A percentile compares a stretch with the other conserved stretches of the same genome.
Conservation (phyloP, 2,888 invertebrate species). For the Rhaphigaster nebulosa region DNA sequence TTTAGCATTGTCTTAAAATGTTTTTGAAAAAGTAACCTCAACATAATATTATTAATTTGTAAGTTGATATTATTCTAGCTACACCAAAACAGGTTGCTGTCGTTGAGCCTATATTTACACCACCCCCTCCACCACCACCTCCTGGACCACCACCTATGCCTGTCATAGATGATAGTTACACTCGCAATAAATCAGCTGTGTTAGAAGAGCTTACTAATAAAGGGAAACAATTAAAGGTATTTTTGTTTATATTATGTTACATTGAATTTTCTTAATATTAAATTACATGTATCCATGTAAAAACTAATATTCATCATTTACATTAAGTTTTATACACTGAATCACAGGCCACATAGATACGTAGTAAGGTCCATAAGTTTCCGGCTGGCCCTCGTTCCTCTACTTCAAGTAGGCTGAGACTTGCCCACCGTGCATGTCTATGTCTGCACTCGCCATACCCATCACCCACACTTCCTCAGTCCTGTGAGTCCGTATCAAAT, state of each 20-base stretch:
- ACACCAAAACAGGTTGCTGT: conserved; percentile 54
- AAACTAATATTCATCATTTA: too few relatives aligned
- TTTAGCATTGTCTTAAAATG: background rate
- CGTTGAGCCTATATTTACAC: conserved; percentile 42
- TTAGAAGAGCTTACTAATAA: conserved; percentile 52
- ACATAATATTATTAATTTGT: background rate
- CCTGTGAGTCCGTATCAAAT: too few relatives aligned
- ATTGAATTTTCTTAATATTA: background rate
- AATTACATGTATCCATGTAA: too few relatives aligned
- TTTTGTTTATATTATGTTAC: background rate
- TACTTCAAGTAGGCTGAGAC: too few relatives aligned
- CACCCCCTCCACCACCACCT: conserved; percentile 60
- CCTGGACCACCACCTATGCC: conserved; percentile 60
- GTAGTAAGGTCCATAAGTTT: too few relatives aligned
- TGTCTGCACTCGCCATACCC: too few relatives aligned
- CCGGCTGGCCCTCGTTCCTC: too few relatives aligned
- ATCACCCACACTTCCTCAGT: too few relatives aligned
- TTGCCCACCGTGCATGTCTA: too few relatives aligned
- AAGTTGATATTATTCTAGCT: conserved; percentile 45
- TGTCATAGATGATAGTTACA: background rate
- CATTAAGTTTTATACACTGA: too few relatives aligned
- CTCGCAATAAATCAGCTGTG: conserved; percentile 3
- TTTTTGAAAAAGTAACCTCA: background rate
- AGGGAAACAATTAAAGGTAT: conserved; percentile 57
- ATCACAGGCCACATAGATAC: too few relatives aligned